Percentiles rank a stretch among this genome's conserved stretches.
Conservation (phyloP, 2,113 vertebrate genomes). For the Corythoichthys intestinalis region DNA sequence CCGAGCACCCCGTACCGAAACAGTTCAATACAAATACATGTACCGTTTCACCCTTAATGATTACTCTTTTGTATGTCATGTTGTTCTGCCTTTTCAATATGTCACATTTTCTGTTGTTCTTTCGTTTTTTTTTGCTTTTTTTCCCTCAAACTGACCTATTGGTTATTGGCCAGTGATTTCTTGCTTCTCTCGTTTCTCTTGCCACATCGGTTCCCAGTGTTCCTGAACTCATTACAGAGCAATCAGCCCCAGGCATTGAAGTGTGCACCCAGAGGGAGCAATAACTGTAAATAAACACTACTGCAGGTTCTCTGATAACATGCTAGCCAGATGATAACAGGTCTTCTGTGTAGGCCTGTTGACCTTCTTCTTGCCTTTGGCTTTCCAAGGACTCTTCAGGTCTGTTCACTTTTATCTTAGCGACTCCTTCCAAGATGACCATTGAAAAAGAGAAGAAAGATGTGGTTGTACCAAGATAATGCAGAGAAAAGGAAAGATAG, state of each 20-base stretch:
- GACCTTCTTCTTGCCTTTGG: conserved; percentile 85
- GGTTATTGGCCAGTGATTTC: conserved; percentile 74
- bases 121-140: conserved; percentile 9
- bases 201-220: conserved; percentile 61
- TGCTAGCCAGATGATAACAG: conserved; percentile 84
- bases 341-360: conserved; percentile 84
- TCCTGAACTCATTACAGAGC: conserved; percentile 87
- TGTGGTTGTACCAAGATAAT: conserved; percentile 29
- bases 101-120: conserved; percentile 31
- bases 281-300: conserved; percentile 89
- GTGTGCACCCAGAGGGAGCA: conserved; percentile 85
- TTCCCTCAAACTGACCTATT: conserved; percentile 56
- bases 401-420: conserved; percentile 81
- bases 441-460: conserved; percentile 47
- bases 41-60: neutral
- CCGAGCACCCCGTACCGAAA: no score
- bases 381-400: conserved; percentile 81
- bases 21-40: no score
- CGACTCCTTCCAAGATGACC: conserved; percentile 74
- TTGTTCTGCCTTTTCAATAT: conserved; percentile 36
- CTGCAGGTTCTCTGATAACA: conserved; percentile 84
- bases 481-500: conserved; percentile 19
- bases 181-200: conserved; percentile 58
- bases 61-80: conserved; percentile 17
- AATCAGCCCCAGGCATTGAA: conserved; percentile 79